These are phyloP conservation scores for Peromyscus maniculatus DNA, from an alignment of 2,113 vertebrate genomes.

Conservation along the genomic window DNA sequence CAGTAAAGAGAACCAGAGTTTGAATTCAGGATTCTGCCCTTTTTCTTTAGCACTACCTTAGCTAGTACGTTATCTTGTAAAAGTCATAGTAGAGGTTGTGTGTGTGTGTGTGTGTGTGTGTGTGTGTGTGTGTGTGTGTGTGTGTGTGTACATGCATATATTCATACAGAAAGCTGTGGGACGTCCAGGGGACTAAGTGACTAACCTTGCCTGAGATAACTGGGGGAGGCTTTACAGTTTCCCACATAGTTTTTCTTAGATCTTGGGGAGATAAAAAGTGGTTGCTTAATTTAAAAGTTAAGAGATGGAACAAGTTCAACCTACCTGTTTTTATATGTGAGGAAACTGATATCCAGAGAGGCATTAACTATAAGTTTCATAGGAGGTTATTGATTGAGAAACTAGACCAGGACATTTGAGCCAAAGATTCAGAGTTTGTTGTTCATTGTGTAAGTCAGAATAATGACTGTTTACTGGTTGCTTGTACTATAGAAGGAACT, in stretches of 20 bases:
- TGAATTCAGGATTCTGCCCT: constrained; percentile 16
- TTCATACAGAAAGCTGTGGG: background rate
- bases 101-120: background rate
- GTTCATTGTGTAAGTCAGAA: constrained; percentile 38
- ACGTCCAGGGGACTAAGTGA: constrained; percentile 68
- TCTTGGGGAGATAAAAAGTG: constrained; percentile 63
- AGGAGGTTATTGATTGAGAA: constrained; percentile 42
- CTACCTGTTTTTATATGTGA: constrained; percentile 53
- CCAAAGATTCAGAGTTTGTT: constrained; percentile 13
- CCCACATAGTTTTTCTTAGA: constrained; percentile 68
- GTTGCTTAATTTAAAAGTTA: constrained; percentile 63
- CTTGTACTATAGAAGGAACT: background rate
- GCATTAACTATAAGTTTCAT: constrained; percentile 47
- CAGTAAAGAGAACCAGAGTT: constrained; percentile 55
- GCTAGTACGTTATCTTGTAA: background rate
- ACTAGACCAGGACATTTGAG: constrained; percentile 40
- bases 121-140: background rate
- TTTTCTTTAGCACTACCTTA: constrained; percentile 6
- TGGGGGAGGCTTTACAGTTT: constrained; percentile 69
- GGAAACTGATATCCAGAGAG: constrained; percentile 47
- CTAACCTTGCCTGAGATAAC: constrained; percentile 64
- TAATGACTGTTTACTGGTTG: constrained; percentile 17
- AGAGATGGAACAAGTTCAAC: constrained; percentile 66
- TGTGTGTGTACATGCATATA: background rate
- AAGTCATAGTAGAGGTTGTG: background rate